These are phyloP conservation scores for Bombus sibiricus DNA, from an alignment of 1,140 invertebrate genomes.

Conservation along the genomic window DNA sequence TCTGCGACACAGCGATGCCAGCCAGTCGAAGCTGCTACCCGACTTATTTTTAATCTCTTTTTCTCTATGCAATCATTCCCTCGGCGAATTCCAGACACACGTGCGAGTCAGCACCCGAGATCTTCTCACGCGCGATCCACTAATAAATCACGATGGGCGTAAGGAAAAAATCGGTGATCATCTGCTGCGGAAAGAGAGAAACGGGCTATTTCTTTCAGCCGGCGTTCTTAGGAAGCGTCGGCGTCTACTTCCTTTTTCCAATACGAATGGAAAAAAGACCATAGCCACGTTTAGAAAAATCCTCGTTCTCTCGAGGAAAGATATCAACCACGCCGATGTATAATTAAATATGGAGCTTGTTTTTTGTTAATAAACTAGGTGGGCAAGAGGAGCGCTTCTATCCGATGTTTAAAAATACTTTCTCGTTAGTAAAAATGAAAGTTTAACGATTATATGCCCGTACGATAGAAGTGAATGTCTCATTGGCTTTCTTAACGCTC, in stretches of 20 bases:
- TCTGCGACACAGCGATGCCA: neutral
- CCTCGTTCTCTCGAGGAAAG: no score
- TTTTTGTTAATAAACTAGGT: no score
- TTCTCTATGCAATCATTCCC: conserved; percentile 44
- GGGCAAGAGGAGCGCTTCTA: no score
- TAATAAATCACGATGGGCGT: conserved; percentile 67
- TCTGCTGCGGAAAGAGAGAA: conserved; percentile 55
- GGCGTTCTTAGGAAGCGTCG: conserved; percentile 63
- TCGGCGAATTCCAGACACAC: conserved; percentile 44
- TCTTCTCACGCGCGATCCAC: conserved; percentile 67
- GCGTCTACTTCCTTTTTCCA: conserved; percentile 67
- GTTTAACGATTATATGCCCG: no score
- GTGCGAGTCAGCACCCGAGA: conserved; percentile 55
- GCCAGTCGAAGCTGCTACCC: neutral
- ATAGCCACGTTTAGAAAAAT: neutral
- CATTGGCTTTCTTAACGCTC: no score
- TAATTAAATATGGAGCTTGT: no score
- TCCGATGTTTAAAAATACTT: no score
- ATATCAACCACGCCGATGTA: no score
- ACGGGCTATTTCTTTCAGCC: conserved; percentile 61
- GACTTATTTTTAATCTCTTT: conserved; percentile 50
- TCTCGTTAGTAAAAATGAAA: no score
- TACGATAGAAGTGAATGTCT: no score
- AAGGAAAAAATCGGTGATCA: conserved; percentile 64
- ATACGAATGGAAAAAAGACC: conserved; percentile 43